Percentiles rank a stretch among this genome's conserved stretches.
These are phyloP conservation scores for Oscheius sp. DNA, from an alignment of 2,888 invertebrate genomes.

Conservation along the genomic window DNA sequence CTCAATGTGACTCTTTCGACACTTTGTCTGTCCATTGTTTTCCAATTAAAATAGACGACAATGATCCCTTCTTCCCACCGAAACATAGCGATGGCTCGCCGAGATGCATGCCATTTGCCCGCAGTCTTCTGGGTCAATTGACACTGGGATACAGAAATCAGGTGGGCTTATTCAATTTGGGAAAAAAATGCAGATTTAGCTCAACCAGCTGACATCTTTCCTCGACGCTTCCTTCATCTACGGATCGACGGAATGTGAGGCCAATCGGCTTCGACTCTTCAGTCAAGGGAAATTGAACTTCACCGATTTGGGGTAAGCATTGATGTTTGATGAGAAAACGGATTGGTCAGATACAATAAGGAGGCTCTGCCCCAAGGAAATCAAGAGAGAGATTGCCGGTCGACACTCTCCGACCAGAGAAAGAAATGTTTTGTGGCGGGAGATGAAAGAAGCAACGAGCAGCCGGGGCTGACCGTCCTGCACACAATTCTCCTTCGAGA, in stretches of 20 bases:
- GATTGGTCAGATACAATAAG: slow-evolving; percentile 57
- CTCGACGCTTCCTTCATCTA: slow-evolving; percentile 84
- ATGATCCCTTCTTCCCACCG: slow-evolving; percentile 88
- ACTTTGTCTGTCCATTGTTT: slow-evolving; percentile 94
- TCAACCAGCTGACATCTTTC: slow-evolving; percentile 92
- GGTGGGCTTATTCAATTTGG: slow-evolving; percentile 32
- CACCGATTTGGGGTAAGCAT: slow-evolving; percentile 68
- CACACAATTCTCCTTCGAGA: slow-evolving; percentile 72
- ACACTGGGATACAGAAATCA: slow-evolving; percentile 77
- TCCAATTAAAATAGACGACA: slow-evolving; percentile 89
- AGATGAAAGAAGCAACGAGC: slow-evolving; percentile 71
- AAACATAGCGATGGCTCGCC: slow-evolving; percentile 85
- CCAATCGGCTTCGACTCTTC: slow-evolving; percentile 83
- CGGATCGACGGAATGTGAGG: slow-evolving; percentile 88
- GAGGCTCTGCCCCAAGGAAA: slow-evolving; percentile 73
- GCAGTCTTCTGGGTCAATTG: slow-evolving; percentile 91
- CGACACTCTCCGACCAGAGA: slow-evolving; percentile 27
- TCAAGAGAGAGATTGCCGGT: slow-evolving; percentile 72
- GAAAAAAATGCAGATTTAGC: slow-evolving; percentile 77
- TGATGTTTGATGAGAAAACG: background rate
- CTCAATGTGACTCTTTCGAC: slow-evolving; percentile 85
- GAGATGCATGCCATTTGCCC: slow-evolving; percentile 92
- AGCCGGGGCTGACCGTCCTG: slow-evolving; percentile 70
- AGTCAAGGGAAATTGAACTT: slow-evolving; percentile 71
- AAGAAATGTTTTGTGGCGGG: slow-evolving; percentile 62